These are phyloP conservation scores for Drosophila villosipedis DNA, from an alignment of 2,888 invertebrate genomes.

Conservation along the genomic window DNA sequence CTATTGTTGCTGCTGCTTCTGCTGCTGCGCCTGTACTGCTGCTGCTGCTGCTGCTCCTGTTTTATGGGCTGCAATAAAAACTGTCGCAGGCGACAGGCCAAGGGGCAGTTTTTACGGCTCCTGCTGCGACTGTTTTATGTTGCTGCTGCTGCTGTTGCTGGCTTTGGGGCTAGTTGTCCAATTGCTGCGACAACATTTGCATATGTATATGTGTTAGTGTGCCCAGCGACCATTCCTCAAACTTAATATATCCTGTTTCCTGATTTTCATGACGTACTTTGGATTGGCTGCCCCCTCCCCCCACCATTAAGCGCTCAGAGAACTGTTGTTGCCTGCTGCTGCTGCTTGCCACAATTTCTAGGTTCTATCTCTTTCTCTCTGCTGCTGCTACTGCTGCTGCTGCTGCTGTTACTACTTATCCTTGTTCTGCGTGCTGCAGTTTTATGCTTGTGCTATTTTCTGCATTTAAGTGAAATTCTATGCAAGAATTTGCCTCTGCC, in stretches of 20 bases:
- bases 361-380: constrained; percentile 28
- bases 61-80: constrained; percentile 80
- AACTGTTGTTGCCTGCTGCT: constrained; percentile 8
- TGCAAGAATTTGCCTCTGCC: constrained; percentile 77
- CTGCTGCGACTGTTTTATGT: constrained; percentile 25
- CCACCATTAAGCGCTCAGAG: constrained; percentile 42
- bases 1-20: constrained; percentile 30
- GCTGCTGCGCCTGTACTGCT: constrained; percentile 28
- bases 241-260: constrained; percentile 80
- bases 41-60: constrained; percentile 54
- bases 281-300: constrained; percentile 39
- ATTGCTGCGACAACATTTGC: constrained; percentile 71
- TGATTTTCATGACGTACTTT: constrained; percentile 80
- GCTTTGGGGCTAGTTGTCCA: constrained; percentile 65
- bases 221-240: constrained; percentile 73
- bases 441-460: constrained; percentile 74
- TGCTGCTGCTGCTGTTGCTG: constrained; percentile 47
- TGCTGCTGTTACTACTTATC: constrained; percentile 23
- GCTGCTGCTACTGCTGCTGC: constrained; percentile 8
- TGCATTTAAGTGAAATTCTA: constrained; percentile 81
- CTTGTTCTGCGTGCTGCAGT: constrained; percentile 47
- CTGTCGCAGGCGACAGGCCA: constrained; percentile 71
- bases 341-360: constrained; percentile 64
- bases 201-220: constrained; percentile 59
- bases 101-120: constrained; percentile 71